Evolutionary conservation across 2,113 vertebrate genomes (phyloP), one percentile per base, ranked within the genome.

Genomic region (Menura novaehollandiae): DNA sequence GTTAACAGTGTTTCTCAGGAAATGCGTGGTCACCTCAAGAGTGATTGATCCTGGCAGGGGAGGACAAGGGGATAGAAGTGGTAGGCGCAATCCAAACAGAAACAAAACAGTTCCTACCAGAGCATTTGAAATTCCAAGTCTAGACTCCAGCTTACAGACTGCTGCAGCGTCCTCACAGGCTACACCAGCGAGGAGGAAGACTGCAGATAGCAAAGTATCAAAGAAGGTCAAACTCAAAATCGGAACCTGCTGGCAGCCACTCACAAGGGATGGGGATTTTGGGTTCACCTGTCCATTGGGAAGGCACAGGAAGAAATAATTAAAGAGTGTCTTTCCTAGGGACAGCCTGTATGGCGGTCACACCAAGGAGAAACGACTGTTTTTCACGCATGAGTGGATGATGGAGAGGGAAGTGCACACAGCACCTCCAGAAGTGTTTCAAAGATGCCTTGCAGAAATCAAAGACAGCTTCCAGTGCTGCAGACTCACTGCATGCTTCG

Each of bases 21-120:
- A 94, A 84, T 44, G n/a, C 7, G 4, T 81, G 78, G 72, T 56
- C 85, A 92, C 76, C 85, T 49, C 88, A 32, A 23, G 43, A 95
- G 68, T 69, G 60, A 92, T 91, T 90, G 96, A 77, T 88, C 84
- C 86, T 89, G 73, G 92, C 91, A 91, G 73, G 77, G 64, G 76
- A 89, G 62, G 86, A 68, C 20, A 6, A 58, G 64, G 66, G 66
- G 72, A 43, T 75, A 24, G 67, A 91, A 93, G 68, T 26, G 39
- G 72, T 63, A 89, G 83, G 90, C 6, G 10, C 56, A 92, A 90
- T 58, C 83, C 68, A 93, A 95, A 92, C 76, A 95, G 64, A 92
- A 93, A 92, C 73, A 91, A 82, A 96, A 71, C 60, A 93, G 82
- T 73, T 92, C 91, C 63, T 59, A 66, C 21, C 60, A 89, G 22